phyloP scores from a whole-genome alignment of 2,797 vertebrate species.

The Thunnus albacares region DNA sequence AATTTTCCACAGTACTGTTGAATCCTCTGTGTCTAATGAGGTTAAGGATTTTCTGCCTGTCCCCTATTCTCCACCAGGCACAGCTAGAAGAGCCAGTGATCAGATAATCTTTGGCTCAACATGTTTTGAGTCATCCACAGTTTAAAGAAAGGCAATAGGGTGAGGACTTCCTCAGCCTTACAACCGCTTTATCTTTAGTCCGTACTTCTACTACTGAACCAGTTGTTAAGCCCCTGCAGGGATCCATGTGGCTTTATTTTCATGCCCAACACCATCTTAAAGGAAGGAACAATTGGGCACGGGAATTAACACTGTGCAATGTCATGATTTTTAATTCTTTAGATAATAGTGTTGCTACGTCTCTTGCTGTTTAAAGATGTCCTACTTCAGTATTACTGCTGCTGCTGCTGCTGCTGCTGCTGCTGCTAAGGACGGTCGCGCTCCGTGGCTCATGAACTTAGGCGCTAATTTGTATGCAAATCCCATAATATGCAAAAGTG shows the following conservation, averaged over 20 bases:
- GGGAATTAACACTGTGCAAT: slow-evolving; percentile 61
- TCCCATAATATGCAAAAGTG: slow-evolving; percentile 63
- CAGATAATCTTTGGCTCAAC: slow-evolving; percentile 62
- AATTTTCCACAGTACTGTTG: slow-evolving; percentile 57
- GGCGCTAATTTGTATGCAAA: slow-evolving; percentile 66
- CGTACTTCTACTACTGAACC: slow-evolving; percentile 35
- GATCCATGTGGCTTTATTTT: slow-evolving; percentile 66
- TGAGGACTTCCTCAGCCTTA: slow-evolving; percentile 49
- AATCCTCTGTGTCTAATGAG: slow-evolving; percentile 71
- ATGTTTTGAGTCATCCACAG: slow-evolving; percentile 45
- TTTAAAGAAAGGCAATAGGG: slow-evolving; percentile 53
- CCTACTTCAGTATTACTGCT: slow-evolving; percentile 5
- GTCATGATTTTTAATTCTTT: slow-evolving; percentile 67
- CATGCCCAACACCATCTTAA: slow-evolving; percentile 50
- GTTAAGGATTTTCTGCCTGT: slow-evolving; percentile 67
- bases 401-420: neutral
- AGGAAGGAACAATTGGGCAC: slow-evolving; percentile 61
- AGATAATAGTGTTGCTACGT: slow-evolving; percentile 55
- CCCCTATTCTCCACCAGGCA: slow-evolving; percentile 49
- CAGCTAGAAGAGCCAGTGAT: slow-evolving; percentile 57
- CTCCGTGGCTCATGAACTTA: slow-evolving; percentile 46
- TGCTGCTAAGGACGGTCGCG: slow-evolving; percentile 43
- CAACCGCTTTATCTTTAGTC: slow-evolving; percentile 56
- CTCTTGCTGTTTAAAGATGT: slow-evolving; percentile 43
- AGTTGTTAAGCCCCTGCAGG: slow-evolving; percentile 62